A percentile compares a stretch with the other conserved stretches of the same genome.
Conservation (phyloP, 2,113 vertebrate species). For the Syngnathoides biaculeatus region DNA sequence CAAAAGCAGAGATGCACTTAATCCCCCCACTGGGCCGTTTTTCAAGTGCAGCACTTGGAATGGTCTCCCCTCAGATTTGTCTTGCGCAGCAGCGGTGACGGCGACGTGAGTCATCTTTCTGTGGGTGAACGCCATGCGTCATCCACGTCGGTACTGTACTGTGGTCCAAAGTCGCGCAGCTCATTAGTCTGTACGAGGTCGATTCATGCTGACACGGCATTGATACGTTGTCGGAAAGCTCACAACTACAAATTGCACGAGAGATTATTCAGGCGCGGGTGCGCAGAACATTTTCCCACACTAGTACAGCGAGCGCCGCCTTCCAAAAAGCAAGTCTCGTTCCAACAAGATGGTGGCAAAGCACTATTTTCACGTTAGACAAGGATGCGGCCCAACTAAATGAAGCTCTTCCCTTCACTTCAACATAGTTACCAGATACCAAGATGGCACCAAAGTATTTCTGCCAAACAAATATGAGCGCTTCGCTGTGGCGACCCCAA, state of each 20-base stretch:
- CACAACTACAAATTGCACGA: constrained; percentile 3
- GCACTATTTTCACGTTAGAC: background rate
- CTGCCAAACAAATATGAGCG: no score
- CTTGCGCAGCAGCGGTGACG: constrained; percentile 24
- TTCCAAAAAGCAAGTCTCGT: background rate
- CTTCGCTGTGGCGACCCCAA: no score
- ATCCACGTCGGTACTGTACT: constrained; percentile 25
- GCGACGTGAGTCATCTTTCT: constrained; percentile 30
- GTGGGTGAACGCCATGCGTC: constrained; percentile 27
- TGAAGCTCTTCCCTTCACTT: background rate
- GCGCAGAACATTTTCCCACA: background rate
- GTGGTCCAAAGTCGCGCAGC: background rate
- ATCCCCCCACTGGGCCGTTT: constrained; percentile 11
- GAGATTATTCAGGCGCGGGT: background rate
- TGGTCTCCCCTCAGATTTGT: constrained; percentile 22
- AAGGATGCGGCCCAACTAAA: background rate
- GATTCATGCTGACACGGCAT: constrained; percentile 4
- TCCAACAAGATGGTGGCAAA: background rate
- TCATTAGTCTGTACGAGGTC: constrained; percentile 2
- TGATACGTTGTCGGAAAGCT: background rate
- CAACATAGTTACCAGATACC: background rate
- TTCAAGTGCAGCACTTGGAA: constrained; percentile 36
- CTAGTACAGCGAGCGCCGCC: background rate
- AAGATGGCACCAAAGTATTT: no score
- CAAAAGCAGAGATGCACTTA: constrained; percentile 20